A percentile compares a stretch with the other conserved stretches of the same genome.
phyloP scores from a whole-genome alignment of 2,888 invertebrate species.

The Uropetala carovei region DNA sequence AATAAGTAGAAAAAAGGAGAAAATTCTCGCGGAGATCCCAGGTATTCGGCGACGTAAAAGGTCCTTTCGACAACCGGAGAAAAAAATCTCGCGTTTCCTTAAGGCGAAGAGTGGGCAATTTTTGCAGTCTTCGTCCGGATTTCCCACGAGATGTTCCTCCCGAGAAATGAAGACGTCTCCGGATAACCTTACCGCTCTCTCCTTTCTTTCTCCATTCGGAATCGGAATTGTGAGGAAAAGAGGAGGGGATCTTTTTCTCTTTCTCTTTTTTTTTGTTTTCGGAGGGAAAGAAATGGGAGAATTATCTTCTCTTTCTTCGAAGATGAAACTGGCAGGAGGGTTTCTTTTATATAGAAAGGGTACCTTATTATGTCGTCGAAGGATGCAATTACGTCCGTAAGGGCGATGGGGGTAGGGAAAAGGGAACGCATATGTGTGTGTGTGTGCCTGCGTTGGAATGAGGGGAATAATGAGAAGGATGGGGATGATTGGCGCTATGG shows the following conservation, averaged over 20 bases:
- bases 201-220: too few relatives aligned
- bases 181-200: too few relatives aligned
- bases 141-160: conserved; percentile 9
- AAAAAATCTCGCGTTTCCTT: conserved; percentile 12
- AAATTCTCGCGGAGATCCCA: background rate
- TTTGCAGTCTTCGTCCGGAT: background rate
- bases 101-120: background rate
- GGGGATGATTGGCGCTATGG: too few relatives aligned
- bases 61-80: too few relatives aligned
- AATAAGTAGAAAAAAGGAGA: background rate
- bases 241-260: background rate
- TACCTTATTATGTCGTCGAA: background rate
- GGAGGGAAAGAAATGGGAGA: background rate
- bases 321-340: background rate
- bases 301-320: conserved; percentile 8
- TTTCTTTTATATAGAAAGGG: background rate
- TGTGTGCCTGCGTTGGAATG: background rate
- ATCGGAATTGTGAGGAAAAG: too few relatives aligned
- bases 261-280: background rate
- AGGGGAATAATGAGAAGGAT: background rate
- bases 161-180: background rate
- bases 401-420: background rate
- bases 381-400: background rate
- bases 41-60: background rate
- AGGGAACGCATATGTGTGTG: background rate